Evolutionary conservation across 2,888 invertebrate species (phyloP).

Genomic region (Tubiluchus corallicola): DNA sequence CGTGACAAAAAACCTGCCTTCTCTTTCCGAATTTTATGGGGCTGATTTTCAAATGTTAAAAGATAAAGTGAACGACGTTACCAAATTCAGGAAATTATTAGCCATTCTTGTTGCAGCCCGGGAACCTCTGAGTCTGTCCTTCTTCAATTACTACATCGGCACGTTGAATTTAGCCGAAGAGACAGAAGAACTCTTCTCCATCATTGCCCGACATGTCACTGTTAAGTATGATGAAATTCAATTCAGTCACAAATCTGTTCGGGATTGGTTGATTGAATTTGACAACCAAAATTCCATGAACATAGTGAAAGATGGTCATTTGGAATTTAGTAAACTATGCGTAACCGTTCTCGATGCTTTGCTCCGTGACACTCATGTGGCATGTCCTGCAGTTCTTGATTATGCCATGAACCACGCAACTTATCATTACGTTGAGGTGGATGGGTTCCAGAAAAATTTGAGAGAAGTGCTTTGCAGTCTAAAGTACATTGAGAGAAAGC

Average conservation of each 20-base stretch:
- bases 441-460: background rate
- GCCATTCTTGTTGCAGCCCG: background rate
- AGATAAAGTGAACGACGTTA: constrained; percentile 1
- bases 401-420: background rate
- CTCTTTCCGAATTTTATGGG: constrained; percentile 1
- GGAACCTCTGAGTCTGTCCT: background rate
- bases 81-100: background rate
- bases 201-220: background rate
- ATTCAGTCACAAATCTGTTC: background rate
- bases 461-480: background rate
- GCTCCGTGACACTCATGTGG: too few relatives aligned
- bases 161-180: background rate
- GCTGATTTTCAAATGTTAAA: background rate
- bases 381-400: background rate
- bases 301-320: background rate
- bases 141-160: constrained; percentile 1
- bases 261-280: background rate
- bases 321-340: background rate
- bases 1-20: background rate
- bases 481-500: constrained; percentile 3
- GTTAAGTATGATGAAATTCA: background rate
- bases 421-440: constrained; percentile 1
- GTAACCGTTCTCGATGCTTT: background rate
- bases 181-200: background rate
- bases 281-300: background rate